Evolutionary conservation across 2,113 vertebrate genomes (phyloP).

Genomic region (Antennarius striatus): DNA sequence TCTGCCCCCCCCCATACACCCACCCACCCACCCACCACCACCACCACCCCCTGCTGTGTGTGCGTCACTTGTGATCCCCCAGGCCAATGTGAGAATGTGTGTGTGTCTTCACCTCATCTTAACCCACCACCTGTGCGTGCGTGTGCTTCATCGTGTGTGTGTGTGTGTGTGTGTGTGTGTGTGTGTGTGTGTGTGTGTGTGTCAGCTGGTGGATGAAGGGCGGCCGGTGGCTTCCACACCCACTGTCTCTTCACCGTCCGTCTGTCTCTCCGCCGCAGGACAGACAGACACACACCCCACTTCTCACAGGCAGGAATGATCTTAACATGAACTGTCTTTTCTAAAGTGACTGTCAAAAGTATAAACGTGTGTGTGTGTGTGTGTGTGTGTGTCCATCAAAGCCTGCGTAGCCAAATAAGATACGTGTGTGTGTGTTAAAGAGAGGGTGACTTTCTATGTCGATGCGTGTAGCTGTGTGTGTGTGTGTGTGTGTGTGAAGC

Average conservation of each 20-base stretch:
- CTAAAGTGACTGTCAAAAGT: constrained; percentile 75
- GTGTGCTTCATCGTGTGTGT: constrained; percentile 65
- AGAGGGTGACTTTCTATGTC: constrained; percentile 63
- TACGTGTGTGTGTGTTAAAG: constrained; percentile 43
- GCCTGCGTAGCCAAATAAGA: constrained; percentile 80
- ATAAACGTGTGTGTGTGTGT: constrained; percentile 74
- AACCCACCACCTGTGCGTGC: constrained; percentile 42
- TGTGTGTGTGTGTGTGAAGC: constrained; percentile 62
- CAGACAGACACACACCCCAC: constrained; percentile 51
- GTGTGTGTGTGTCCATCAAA: constrained; percentile 75
- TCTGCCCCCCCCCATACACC: constrained; percentile 55
- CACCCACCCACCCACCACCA: too few relatives aligned
- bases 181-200: constrained; percentile 43
- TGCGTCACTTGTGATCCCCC: constrained; percentile 38
- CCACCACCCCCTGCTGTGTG: constrained; percentile 20
- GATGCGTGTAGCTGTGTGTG: constrained; percentile 41
- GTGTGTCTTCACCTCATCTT: constrained; percentile 49
- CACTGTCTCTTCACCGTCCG: constrained; percentile 63
- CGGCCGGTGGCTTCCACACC: constrained; percentile 57
- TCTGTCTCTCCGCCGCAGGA: constrained; percentile 49
- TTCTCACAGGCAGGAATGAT: constrained; percentile 73
- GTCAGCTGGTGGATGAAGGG: constrained; percentile 69
- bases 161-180: constrained; percentile 70
- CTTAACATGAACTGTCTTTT: constrained; percentile 77
- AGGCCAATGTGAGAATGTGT: constrained; percentile 30